Evolutionary conservation across 2,113 vertebrate species (phyloP).

Genomic region (Australoheros scitulus): DNA sequence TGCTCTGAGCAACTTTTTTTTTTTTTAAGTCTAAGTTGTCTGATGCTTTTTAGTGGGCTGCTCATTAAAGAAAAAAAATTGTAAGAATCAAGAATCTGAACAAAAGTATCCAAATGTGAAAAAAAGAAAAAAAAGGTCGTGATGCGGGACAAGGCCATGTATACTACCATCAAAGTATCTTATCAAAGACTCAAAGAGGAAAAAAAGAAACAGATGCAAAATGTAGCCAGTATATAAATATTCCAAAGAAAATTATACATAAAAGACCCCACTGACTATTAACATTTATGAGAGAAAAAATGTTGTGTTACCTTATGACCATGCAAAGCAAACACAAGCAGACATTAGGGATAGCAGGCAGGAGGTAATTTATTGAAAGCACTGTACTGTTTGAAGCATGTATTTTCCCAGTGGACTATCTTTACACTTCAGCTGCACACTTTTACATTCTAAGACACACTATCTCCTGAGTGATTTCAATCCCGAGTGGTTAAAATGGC

Average conservation of each 20-base stretch:
- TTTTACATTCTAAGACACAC: constrained; percentile 24
- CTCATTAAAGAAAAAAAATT: neutral
- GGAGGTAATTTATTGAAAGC: constrained; percentile 15
- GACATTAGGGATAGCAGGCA: constrained; percentile 18
- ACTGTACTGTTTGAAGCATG: constrained; percentile 7
- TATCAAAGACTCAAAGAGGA: neutral
- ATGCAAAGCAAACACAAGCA: constrained; percentile 3
- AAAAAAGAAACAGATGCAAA: neutral
- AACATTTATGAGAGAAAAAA: neutral
- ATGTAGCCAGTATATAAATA: neutral
- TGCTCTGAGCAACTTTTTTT: fast-evolving
- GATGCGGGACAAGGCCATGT: neutral
- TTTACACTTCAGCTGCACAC: constrained; percentile 14
- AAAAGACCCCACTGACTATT: neutral
- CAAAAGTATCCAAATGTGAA: neutral
- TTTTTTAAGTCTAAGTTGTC: neutral
- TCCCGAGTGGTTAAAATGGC: constrained; percentile 43
- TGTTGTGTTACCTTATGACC: neutral
- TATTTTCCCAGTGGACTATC: constrained; percentile 25
- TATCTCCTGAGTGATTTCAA: constrained; percentile 20
- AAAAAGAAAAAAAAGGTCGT: neutral
- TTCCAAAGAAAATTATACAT: neutral
- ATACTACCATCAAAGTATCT: neutral
- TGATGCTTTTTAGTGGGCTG: neutral
- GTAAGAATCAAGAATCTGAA: neutral